Base-by-base conservation (phyloP, 2,797 vertebrate genomes). In the Trematomus bernacchii region DNA sequence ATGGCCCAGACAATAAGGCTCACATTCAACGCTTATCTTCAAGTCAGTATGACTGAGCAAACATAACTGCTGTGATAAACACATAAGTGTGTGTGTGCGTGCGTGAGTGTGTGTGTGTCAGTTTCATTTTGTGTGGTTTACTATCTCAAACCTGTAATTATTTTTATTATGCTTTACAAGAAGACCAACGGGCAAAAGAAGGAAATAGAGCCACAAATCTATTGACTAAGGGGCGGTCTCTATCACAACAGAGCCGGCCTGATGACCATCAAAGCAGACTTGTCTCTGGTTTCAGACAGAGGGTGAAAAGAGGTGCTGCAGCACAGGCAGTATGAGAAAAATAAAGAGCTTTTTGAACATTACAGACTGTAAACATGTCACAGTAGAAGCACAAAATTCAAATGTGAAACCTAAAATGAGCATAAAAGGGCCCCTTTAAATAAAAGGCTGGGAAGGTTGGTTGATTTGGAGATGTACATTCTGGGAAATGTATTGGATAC, bases 41-140 rank as follows among this genome's bases (percentile, higher is more conserved):
- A 3, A 16, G 30, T 67, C 44, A 78, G 66, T 4, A 12, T 21
- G 23, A 52, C 15, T 53, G n/a, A 40, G 33, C 27, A 47, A 44
- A 27, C 16, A 60, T 16, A 40, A 0, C 6, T 30, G 23, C 42
- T 23, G 2, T 23, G 23, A 23, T 48, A 23, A 33, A n/a, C n/a
- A n/a, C n/a, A 21, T 21, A 21, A 21, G 23, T 23, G 23, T 23
- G 30, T 33, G 30, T 33, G 30, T 33, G 30, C 1, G 30, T 48
- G 46, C 10, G 46, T 48, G 46, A 18, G 46, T 47, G 46, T 48
- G 16, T 9, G 46, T 47, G 16, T 9, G 16, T 59, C 14, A 1
- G 15, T 80, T 82, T 74, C 27, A 19, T 52, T 77, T 75, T 84
- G 10, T n/a, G 2, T 52, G 10, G 11, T 7, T 37, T 44, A 18